Percentiles rank a stretch among this genome's conserved stretches.
These are phyloP conservation scores for Yoshiicerus persimilis DNA, from an alignment of 1,140 invertebrate genomes.

Conservation along the genomic window DNA sequence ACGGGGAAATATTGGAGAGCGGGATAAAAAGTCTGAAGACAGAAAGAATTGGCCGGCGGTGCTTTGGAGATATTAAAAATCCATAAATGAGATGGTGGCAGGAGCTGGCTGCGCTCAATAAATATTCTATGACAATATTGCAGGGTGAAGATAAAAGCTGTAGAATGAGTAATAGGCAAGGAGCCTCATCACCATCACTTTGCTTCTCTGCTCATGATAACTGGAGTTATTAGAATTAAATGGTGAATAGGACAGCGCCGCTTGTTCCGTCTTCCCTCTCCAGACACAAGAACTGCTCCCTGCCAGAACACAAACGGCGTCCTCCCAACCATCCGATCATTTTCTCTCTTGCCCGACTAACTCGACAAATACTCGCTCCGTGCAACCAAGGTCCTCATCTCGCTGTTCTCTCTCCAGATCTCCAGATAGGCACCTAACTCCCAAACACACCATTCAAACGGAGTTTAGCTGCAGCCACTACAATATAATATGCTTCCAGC, in stretches of 20 bases:
- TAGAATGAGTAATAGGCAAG: slow-evolving; percentile 31
- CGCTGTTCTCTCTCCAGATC: background rate
- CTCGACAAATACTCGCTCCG: background rate
- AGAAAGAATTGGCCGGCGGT: slow-evolving; percentile 31
- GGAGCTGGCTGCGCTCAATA: slow-evolving; percentile 29
- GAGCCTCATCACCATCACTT: slow-evolving; percentile 2
- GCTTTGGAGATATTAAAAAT: slow-evolving; percentile 41
- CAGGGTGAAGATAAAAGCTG: slow-evolving; percentile 37
- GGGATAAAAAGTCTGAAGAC: slow-evolving; percentile 3
- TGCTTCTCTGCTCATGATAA: slow-evolving; percentile 33
- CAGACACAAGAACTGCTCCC: background rate
- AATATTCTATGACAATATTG: slow-evolving; percentile 44
- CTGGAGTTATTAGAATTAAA: slow-evolving; percentile 36
- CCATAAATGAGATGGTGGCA: slow-evolving; percentile 38
- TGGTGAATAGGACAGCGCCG: background rate
- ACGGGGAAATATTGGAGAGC: background rate
- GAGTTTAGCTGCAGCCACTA: no score
- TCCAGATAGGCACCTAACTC: background rate
- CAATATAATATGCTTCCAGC: no score
- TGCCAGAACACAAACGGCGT: background rate
- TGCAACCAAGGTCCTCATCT: background rate
- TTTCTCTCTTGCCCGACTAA: background rate
- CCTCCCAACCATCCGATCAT: background rate
- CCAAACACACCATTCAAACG: no score
- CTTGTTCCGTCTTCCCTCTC: background rate